A percentile compares a stretch with the other conserved stretches of the same genome.
Evolutionary conservation across 2,797 vertebrate species (phyloP).

Genomic region (Cynopterus sphinx): DNA sequence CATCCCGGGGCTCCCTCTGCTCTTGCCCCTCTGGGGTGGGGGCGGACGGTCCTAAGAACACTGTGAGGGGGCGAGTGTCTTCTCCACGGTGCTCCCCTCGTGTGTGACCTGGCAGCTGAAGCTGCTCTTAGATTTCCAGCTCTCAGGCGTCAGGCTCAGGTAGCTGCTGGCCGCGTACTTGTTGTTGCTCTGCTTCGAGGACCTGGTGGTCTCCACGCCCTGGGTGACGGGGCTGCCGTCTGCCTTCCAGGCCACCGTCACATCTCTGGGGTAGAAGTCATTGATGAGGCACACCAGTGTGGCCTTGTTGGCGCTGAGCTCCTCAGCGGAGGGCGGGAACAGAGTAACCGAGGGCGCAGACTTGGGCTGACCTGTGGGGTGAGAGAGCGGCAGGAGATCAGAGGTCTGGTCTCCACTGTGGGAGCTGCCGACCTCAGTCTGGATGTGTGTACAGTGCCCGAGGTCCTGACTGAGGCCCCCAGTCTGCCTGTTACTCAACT

Average conservation of each 20-base stretch:
- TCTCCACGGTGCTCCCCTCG: too few species aligned
- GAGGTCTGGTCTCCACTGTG: neutral
- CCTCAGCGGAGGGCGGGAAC: slow-evolving; percentile 46
- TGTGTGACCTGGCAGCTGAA: too few species aligned
- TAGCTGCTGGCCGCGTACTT: slow-evolving; percentile 77
- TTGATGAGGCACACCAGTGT: slow-evolving; percentile 79
- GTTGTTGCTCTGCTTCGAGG: slow-evolving; percentile 68
- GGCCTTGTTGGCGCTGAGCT: slow-evolving; percentile 39
- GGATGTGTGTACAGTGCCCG: too few species aligned
- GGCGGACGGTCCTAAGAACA: too few species aligned
- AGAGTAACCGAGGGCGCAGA: neutral
- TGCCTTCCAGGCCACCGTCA: slow-evolving; percentile 64
- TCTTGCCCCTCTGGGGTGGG: too few species aligned
- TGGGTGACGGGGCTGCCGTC: neutral
- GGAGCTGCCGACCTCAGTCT: neutral
- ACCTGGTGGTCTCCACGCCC: slow-evolving; percentile 51
- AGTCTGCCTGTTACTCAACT: too few species aligned
- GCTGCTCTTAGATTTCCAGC: too few species aligned
- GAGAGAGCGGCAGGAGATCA: neutral
- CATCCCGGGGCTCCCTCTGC: too few species aligned
- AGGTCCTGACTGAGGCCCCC: too few species aligned
- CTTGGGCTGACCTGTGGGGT: slow-evolving; percentile 46
- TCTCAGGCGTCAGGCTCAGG: slow-evolving; percentile 50
- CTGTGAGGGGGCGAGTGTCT: too few species aligned
- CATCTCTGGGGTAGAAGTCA: slow-evolving; percentile 72